phyloP scores from a whole-genome alignment of 2,797 vertebrate genomes.

The Nothura maculosa region DNA sequence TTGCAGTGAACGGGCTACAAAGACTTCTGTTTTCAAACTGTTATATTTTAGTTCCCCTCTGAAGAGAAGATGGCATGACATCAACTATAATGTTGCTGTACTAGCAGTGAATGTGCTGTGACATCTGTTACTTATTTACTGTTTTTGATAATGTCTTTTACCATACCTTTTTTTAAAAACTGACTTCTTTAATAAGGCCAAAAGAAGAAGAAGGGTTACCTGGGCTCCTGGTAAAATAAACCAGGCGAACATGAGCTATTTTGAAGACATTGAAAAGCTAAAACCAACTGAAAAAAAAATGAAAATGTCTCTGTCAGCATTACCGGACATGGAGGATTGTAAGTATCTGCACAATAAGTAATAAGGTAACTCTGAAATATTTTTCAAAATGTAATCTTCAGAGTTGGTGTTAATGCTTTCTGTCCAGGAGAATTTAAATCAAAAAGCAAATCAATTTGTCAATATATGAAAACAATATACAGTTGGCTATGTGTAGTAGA shows the following conservation, averaged over 20 bases:
- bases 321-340: constrained; percentile 80
- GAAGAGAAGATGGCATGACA: background rate
- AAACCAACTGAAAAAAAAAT: constrained; percentile 65
- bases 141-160: background rate
- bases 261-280: constrained; percentile 75
- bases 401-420: background rate
- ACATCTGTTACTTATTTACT: background rate
- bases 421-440: background rate
- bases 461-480: background rate
- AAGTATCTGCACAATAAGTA: constrained; percentile 45
- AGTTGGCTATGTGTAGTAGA: background rate
- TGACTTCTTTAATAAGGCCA: constrained; percentile 78
- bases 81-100: no score
- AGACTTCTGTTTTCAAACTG: background rate
- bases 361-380: background rate
- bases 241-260: constrained; percentile 41
- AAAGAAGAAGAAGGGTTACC: constrained; percentile 90
- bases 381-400: background rate
- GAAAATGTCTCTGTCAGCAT: constrained; percentile 60
- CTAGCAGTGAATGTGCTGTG: background rate
- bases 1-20: background rate
- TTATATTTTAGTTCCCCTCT: background rate
- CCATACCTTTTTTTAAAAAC: background rate
- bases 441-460: background rate
- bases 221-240: constrained; percentile 91